Base-by-base conservation (phyloP, 2,888 invertebrate genomes). In the Chaetogeoica ovagalla region DNA sequence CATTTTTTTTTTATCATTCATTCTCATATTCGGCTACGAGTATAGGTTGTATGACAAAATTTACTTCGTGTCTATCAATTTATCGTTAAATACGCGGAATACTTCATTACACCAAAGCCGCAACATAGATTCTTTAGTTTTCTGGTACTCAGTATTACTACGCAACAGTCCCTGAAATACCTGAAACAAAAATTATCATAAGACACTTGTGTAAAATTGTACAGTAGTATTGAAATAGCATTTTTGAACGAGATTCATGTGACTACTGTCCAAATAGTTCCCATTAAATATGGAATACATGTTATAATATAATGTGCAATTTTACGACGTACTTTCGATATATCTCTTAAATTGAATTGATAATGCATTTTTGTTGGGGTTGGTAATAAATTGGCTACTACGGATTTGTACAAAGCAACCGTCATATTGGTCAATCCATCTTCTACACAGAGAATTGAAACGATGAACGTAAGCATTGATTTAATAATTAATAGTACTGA, bases 341-440 rank as follows among this genome's bases (percentile, higher is more conserved):
- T 94, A 85, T 96, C 96, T 83, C 95, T 88, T 84, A 96, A 87
- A 86, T 95, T 96, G 87, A 96, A 96, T 59, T 95, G 87, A 84
- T 96, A 96, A 87, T 96, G 96, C 86, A 93, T 94, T 86, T 95
- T 96, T 82, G 91, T 90, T 0, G 96, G 96, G 0, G 95, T 96
- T 0, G 96, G 96, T 63, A 96, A 87, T 88, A 96, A 91, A 85
- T 92, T 92, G 0, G 88, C 84, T 0, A 91, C 91, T 0, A 94
- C 93, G 68, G 90, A 89, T 84, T 91, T 90, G 86, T 94, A 96
- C 83, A 95, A 87, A 21, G 59, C n/a, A 37, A 79, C 43, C 19
- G 79, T 71, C 71, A 79, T 79, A 0, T 70, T 39, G 19, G 79
- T 79, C 3, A 79, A 37, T 30, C 57, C 57, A 1, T 55, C 19